A percentile compares a stretch with the other conserved stretches of the same genome.
These are phyloP conservation scores for Hypotaenidia philippensis DNA, from an alignment of 2,797 vertebrate species.

Conservation along the genomic window DNA sequence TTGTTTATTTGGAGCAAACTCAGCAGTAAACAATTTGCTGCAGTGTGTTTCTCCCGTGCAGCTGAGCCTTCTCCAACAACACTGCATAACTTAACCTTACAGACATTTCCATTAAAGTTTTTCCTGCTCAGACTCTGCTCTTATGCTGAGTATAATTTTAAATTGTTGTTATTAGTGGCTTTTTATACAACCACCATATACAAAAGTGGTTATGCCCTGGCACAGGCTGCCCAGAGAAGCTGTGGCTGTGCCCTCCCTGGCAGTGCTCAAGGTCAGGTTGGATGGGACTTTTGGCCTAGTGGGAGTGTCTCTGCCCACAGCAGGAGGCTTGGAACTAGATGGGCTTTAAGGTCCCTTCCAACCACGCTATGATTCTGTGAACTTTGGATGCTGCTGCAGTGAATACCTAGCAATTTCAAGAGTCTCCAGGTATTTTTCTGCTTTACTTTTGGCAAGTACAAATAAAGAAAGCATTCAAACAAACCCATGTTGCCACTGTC, in stretches of 20 bases:
- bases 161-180: background rate
- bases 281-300: no score
- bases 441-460: background rate
- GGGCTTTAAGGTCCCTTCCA: no score
- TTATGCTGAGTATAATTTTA: background rate
- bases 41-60: background rate
- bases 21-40: background rate
- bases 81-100: background rate
- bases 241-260: no score
- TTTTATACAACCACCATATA: background rate
- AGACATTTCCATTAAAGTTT: background rate
- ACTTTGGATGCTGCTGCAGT: background rate
- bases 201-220: no score
- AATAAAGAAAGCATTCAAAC: background rate
- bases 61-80: background rate
- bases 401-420: background rate
- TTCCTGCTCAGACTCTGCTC: background rate
- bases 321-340: no score
- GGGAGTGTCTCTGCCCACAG: no score
- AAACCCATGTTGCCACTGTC: rapidly evolving
- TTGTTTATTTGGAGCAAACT: background rate
- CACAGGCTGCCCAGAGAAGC: no score
- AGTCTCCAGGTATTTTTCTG: background rate
- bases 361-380: no score
- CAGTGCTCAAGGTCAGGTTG: no score